Evolutionary conservation across 1,140 invertebrate species (phyloP).

Genomic region (Brachionus koreanus): DNA sequence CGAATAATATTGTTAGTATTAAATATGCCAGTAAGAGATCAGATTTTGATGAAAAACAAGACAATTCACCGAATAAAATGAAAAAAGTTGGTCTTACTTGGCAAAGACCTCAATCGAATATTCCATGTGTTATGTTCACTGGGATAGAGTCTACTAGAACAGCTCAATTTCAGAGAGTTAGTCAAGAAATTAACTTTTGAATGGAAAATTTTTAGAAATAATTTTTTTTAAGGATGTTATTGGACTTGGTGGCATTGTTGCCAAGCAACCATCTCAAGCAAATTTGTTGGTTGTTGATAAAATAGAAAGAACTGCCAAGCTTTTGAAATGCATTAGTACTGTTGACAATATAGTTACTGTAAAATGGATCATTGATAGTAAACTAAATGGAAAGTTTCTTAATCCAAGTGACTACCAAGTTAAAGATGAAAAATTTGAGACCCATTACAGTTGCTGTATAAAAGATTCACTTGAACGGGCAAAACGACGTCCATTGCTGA

Average conservation of each 20-base stretch:
- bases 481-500: not conserved
- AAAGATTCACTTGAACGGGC: slow-evolving; percentile 23
- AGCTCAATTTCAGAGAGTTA: slow-evolving; percentile 15
- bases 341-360: slow-evolving; percentile 18
- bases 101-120: not conserved
- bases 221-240: slow-evolving; percentile 32
- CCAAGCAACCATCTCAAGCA: slow-evolving; percentile 29
- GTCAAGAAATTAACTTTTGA: not conserved
- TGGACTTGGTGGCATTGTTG: slow-evolving; percentile 8
- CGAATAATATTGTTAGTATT: not conserved
- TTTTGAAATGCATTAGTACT: slow-evolving; percentile 33
- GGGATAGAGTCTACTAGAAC: slow-evolving; percentile 20
- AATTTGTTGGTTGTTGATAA: slow-evolving; percentile 18
- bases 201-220: not conserved
- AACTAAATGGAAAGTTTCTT: slow-evolving; percentile 24
- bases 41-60: not conserved
- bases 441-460: slow-evolving; percentile 15
- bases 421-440: slow-evolving; percentile 35
- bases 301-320: slow-evolving; percentile 40
- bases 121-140: slow-evolving; percentile 30
- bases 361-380: slow-evolving; percentile 37
- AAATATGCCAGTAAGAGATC: not conserved
- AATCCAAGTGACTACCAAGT: slow-evolving; percentile 14
- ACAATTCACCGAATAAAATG: not conserved
- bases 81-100: not conserved